Evolutionary conservation across 2,888 invertebrate species (phyloP).

Genomic region (Eupithecia subumbrata): DNA sequence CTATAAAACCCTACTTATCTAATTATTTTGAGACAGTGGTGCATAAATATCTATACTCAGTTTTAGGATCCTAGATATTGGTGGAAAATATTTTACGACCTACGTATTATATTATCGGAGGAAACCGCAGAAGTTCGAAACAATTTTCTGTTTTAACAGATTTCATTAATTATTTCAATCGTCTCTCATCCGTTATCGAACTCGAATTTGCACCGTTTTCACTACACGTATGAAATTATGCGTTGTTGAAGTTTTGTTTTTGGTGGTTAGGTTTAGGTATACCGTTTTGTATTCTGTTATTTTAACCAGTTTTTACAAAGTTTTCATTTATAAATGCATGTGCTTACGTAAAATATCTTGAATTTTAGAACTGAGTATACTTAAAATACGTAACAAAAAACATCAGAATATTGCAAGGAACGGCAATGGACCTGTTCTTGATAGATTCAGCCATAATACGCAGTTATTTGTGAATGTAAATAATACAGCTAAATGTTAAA

Average conservation of each 20-base stretch:
- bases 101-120: not conserved
- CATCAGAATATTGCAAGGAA: not conserved
- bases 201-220: not conserved
- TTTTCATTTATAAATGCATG: not conserved
- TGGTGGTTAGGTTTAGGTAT: not conserved
- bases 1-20: not conserved
- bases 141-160: not conserved
- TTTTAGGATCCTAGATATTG: not conserved
- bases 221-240: not conserved
- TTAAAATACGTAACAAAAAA: not conserved
- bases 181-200: not conserved
- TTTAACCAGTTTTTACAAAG: not conserved
- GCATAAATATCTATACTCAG: not conserved
- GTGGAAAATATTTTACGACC: not conserved
- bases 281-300: not conserved
- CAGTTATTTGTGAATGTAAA: conserved; percentile 7
- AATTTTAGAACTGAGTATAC: not conserved
- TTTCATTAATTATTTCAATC: not conserved
- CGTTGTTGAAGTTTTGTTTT: not conserved
- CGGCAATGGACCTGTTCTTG: not conserved
- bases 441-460: not conserved
- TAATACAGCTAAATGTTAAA: not conserved
- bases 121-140: not conserved
- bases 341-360: not conserved
- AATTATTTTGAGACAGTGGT: not conserved